Evolutionary conservation across 2,797 vertebrate species (phyloP), one percentile per base, ranked within the genome.

Genomic region (Tadarida brasiliensis): DNA sequence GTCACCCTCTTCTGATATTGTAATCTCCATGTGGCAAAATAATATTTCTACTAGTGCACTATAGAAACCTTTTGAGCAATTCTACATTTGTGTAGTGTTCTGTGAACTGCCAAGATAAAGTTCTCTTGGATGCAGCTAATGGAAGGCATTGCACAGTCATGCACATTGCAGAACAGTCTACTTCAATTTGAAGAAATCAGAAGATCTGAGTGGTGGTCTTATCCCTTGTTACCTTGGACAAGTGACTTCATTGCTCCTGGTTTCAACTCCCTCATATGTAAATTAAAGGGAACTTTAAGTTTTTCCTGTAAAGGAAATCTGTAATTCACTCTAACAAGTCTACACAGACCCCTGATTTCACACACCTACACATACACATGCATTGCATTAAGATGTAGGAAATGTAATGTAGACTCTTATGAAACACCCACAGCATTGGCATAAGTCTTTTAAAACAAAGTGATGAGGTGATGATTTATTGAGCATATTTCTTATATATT

Each of bases 401-500:
- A 84, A 71, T 81, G 26, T 80, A 76, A 51, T 44, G 6, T 35
- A 57, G 19, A 68, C 44, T 78, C 2, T 70, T 67, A 26, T 11
- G 65, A 92, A 80, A 54, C 16, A 82, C 26, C 19, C 76, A 87
- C 26, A 87, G 39, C 30, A 20, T 63, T 74, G 47, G 15, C 28
- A 86, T 67, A 49, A 44, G 47, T 87, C 76, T 96, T 90, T 96
- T 59, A 80, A 92, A 81, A 77, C 44, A 44, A 74, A 91, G 16
- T 91, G 74, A 61, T 90, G 59, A 89, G 17, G n/a, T 59, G 59
- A 49, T 83, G 30, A 89, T 87, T 89, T 71, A 26, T 47, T 59
- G 14, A 71, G 39, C 51, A 14, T 71, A 63, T 85, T 88, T 95
- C 49, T 71, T 77, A 68, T 11, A 3, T 85, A 49, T 90, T 84